Percentiles rank a stretch among this genome's conserved stretches.
Conservation (phyloP, 2,888 invertebrate genomes). For the Drosophila setosimentum region DNA sequence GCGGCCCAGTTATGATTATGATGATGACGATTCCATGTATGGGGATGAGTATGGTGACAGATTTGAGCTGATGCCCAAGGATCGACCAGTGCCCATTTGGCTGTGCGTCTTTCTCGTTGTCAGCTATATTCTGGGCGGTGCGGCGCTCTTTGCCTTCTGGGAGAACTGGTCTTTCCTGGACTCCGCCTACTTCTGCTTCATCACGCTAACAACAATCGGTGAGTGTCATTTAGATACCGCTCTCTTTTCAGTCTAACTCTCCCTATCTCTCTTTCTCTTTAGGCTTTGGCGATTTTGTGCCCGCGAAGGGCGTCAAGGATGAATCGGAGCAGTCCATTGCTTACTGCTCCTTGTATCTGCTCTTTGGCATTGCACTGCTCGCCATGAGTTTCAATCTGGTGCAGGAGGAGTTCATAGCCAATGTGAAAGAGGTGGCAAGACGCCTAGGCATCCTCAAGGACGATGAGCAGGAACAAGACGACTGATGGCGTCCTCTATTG, state of each 20-base stretch:
- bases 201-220: constrained; percentile 95
- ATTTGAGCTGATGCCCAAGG: constrained; percentile 84
- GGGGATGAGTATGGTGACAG: constrained; percentile 86
- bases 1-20: constrained; percentile 86
- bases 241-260: background rate
- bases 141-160: constrained; percentile 93
- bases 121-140: constrained; percentile 95
- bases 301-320: constrained; percentile 88
- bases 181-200: constrained; percentile 97
- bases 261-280: background rate
- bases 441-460: constrained; percentile 95
- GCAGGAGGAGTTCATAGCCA: constrained; percentile 96
- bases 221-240: constrained; percentile 15
- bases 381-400: constrained; percentile 99
- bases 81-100: constrained; percentile 93
- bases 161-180: constrained; percentile 95
- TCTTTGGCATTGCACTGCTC: constrained; percentile 96
- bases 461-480: constrained; percentile 87
- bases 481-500: constrained; percentile 11
- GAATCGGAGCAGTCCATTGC: constrained; percentile 88
- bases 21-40: constrained; percentile 88
- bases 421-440: constrained; percentile 94
- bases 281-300: constrained; percentile 96
- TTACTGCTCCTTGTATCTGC: constrained; percentile 94
- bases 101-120: constrained; percentile 94